Conservation (phyloP, 2,888 invertebrate species). For the Tineola bisselliella region DNA sequence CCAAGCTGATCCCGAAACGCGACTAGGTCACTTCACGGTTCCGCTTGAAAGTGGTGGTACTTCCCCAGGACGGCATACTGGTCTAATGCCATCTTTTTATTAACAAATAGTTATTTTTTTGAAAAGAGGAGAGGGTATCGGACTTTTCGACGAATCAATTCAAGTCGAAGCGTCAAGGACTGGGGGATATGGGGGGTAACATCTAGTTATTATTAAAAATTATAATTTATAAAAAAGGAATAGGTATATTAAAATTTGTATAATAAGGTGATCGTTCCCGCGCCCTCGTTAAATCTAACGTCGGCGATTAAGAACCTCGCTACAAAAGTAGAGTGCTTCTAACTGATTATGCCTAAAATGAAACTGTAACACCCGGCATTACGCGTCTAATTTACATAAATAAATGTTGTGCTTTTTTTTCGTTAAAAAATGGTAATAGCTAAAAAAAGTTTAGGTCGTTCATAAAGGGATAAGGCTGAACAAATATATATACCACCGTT, state of each 20-base stretch:
- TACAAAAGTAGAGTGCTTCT: conserved; percentile 30
- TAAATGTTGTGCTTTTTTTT: conserved; percentile 7
- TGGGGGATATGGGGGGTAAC: too few species aligned
- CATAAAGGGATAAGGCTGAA: neutral
- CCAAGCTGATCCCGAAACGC: too few species aligned
- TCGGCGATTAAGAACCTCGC: conserved; percentile 41
- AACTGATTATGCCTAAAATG: conserved; percentile 52
- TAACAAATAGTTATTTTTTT: neutral
- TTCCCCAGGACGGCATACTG: too few species aligned
- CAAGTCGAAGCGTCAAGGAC: too few species aligned
- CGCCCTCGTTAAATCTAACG: conserved; percentile 47
- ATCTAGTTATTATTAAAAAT: too few species aligned
- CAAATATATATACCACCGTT: neutral
- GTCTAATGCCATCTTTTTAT: neutral
- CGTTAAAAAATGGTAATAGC: neutral
- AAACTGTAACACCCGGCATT: conserved; percentile 47
- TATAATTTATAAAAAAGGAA: conserved; percentile 16
- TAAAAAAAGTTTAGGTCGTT: neutral
- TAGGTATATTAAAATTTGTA: conserved; percentile 34
- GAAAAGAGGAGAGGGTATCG: too few species aligned
- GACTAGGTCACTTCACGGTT: too few species aligned
- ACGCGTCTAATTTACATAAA: conserved; percentile 44
- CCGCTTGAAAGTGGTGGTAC: too few species aligned
- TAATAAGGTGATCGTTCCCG: conserved; percentile 35
- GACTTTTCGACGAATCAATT: too few species aligned